A percentile compares a stretch with the other conserved stretches of the same genome.
Evolutionary conservation across 2,797 vertebrate genomes (phyloP).

Genomic region (Okamejei kenojei): DNA sequence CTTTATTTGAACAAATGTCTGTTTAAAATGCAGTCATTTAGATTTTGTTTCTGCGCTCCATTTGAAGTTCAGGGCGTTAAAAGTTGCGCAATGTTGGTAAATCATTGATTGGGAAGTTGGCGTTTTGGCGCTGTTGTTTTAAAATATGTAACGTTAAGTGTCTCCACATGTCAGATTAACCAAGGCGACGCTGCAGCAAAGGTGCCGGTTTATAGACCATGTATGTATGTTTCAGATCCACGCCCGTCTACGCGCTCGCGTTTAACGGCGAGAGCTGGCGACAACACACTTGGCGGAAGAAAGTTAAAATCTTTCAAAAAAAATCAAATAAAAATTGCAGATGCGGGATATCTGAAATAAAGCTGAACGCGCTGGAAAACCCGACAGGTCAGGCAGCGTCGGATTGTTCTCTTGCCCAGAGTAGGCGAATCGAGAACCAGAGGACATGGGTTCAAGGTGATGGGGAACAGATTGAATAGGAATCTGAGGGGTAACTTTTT

Average conservation of each 20-base stretch:
- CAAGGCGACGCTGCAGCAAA: neutral
- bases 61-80: neutral
- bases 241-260: too few species aligned
- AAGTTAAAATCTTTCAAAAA: neutral
- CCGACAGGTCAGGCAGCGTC: too few species aligned
- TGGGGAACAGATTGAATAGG: too few species aligned
- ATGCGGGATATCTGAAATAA: too few species aligned
- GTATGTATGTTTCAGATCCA: too few species aligned
- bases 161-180: neutral
- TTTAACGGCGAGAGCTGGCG: neutral
- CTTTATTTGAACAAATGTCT: neutral
- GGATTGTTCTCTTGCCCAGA: too few species aligned
- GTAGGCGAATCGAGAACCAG: too few species aligned
- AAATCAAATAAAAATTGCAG: too few species aligned
- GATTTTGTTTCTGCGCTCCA: neutral
- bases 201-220: too few species aligned
- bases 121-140: neutral
- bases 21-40: neutral
- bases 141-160: neutral
- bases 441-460: too few species aligned
- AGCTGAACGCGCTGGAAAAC: too few species aligned
- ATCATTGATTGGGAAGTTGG: neutral
- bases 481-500: too few species aligned
- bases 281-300: neutral
- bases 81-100: neutral